These are phyloP conservation scores for Bombus balteatus DNA, from an alignment of 1,140 invertebrate genomes.

Conservation along the genomic window DNA sequence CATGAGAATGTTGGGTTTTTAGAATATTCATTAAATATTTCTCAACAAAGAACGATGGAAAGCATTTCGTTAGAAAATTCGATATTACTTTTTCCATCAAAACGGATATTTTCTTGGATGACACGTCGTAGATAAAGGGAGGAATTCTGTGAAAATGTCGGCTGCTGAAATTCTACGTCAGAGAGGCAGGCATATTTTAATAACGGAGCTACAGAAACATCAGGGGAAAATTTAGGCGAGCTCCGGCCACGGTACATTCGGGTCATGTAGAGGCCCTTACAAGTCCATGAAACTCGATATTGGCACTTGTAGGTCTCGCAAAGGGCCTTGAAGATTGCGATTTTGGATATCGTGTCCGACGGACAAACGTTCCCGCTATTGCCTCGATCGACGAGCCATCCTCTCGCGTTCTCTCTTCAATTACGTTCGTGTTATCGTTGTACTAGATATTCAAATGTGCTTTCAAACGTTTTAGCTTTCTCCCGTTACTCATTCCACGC, in stretches of 20 bases:
- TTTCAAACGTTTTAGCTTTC: background rate
- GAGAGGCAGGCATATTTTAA: conserved; percentile 47
- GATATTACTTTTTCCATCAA: conserved; percentile 8
- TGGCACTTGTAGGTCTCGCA: conserved; percentile 51
- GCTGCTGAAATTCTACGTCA: background rate
- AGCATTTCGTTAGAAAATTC: background rate
- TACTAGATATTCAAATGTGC: background rate
- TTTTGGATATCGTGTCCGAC: conserved; percentile 53
- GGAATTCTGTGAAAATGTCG: conserved; percentile 14
- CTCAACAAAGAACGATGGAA: no score
- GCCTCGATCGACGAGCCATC: background rate
- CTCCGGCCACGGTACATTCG: conserved; percentile 22
- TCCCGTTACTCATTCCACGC: background rate
- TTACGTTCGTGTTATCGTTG: conserved; percentile 10
- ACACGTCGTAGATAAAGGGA: background rate
- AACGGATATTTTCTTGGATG: background rate
- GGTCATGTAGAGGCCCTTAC: conserved; percentile 32
- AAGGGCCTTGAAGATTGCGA: conserved; percentile 57
- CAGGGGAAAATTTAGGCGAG: conserved; percentile 24
- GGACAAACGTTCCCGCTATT: conserved; percentile 31
- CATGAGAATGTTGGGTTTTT: background rate
- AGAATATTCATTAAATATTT: background rate
- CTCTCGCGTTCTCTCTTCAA: background rate
- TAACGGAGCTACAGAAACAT: conserved; percentile 46
- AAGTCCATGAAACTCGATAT: conserved; percentile 60